Evolutionary conservation across 2,113 vertebrate genomes (phyloP).

Genomic region (Corythornis cristatus): DNA sequence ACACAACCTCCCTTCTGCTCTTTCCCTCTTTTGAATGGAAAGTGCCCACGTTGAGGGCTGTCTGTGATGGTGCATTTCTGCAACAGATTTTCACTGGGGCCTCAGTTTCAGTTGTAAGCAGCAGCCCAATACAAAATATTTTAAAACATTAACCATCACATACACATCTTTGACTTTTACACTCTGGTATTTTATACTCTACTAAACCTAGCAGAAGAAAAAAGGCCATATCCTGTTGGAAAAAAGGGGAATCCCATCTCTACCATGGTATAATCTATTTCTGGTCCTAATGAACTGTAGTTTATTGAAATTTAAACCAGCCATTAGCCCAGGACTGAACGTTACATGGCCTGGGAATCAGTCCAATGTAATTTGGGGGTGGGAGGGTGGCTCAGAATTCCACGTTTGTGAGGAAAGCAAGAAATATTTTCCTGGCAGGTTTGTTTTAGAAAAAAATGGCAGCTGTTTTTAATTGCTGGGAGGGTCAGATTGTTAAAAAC

Average conservation of each 20-base stretch:
- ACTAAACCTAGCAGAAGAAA: background rate
- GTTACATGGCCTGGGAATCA: constrained; percentile 55
- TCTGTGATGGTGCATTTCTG: background rate
- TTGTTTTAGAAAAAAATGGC: constrained; percentile 32
- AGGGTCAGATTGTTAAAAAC: constrained; percentile 58
- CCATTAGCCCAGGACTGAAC: constrained; percentile 49
- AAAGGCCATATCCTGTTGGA: background rate
- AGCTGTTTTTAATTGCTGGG: constrained; percentile 64
- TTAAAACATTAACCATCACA: background rate
- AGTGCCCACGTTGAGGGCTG: background rate
- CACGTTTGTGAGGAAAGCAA: constrained; percentile 67
- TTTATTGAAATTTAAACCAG: constrained; percentile 57
- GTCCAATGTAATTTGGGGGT: constrained; percentile 66
- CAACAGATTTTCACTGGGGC: background rate
- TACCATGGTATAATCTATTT: constrained; percentile 7
- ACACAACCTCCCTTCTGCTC: background rate
- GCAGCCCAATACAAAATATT: background rate
- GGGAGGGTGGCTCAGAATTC: constrained; percentile 61
- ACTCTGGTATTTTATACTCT: background rate
- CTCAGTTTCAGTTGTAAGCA: background rate
- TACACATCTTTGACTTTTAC: background rate
- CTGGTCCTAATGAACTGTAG: constrained; percentile 13
- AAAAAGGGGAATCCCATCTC: constrained; percentile 46
- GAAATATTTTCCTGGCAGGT: constrained; percentile 71
- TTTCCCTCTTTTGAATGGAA: background rate